A percentile compares a stretch with the other conserved stretches of the same genome.
Evolutionary conservation across 2,888 invertebrate genomes (phyloP).

Genomic region (Iselma pallidipennis): DNA sequence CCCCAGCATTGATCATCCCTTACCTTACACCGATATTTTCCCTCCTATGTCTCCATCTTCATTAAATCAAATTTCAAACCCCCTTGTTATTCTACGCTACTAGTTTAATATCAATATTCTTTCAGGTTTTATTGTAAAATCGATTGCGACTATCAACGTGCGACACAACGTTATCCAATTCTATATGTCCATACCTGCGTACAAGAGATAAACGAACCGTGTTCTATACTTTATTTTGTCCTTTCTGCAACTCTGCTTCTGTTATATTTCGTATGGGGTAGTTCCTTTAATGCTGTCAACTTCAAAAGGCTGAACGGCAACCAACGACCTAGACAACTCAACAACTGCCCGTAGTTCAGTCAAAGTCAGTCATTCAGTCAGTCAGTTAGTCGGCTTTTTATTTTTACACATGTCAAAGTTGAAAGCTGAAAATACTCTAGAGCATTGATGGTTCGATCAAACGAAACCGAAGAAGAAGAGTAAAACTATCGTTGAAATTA

Average conservation of each 20-base stretch:
- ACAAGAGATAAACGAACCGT: background rate
- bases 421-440: background rate
- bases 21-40: background rate
- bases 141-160: background rate
- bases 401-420: background rate
- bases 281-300: constrained; percentile 6
- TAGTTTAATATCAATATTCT: background rate
- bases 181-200: no score
- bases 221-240: background rate
- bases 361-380: constrained; percentile 15
- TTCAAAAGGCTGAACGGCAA: constrained; percentile 5
- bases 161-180: constrained; percentile 8
- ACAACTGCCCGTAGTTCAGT: constrained; percentile 10
- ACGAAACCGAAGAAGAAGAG: background rate
- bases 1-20: no score
- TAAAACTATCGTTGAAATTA: no score
- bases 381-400: background rate
- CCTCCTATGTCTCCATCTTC: background rate
- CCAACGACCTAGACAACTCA: constrained; percentile 8
- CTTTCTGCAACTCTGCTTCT: constrained; percentile 2
- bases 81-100: background rate
- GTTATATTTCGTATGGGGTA: constrained; percentile 4
- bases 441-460: background rate
- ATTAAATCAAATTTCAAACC: background rate
- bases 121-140: background rate